Evolutionary conservation across 2,888 invertebrate species (phyloP), one percentile per base, ranked within the genome.

Genomic region (Barypeithes pellucidus): DNA sequence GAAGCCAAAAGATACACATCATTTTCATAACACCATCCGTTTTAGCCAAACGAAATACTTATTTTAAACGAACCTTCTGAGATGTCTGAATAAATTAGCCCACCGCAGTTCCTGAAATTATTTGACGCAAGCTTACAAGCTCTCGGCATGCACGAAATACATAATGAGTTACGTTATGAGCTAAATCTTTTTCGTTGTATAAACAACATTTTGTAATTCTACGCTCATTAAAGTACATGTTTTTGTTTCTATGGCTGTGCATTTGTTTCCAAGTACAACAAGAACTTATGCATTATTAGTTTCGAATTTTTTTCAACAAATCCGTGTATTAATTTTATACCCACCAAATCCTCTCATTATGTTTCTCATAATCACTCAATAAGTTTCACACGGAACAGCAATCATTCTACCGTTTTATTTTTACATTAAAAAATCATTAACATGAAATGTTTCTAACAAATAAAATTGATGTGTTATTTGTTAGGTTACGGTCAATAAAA

Each of bases 81-180:
- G 14, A 43, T 59, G 20, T 22, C 45, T 24, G 9, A 24, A 24
- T 61, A 61, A 24, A 43, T 61, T 45, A 29, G 11, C n/a, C 9
- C 0, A 11, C 61, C n/a, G 4, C 4, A 20, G 45, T 9, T 61
- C 22, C 45, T 45, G 61, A 7, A 61, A 61, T 61, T 45, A 61
- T 61, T 61, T 61, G 11, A 61, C 29, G 45, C 61, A 45, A 61
- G 61, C 45, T 61, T 61, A 61, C 43, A 29, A 24, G 45, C 43
- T 45, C 45, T 61, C 45, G n/a, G 14, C 61, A 61, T 12, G 14
- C 43, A 45, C 24, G 16, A 43, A 24, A 61, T 61, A 61, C 45
- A n/a, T 61, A 61, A 61, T 43, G 43, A 41, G 61, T 20, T 60
- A 41, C 41, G 8, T 45, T 20, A 29, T 45, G 61, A 45, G 43